phyloP scores from a whole-genome alignment of 2,797 vertebrate species.

The Anolis apletophallus region DNA sequence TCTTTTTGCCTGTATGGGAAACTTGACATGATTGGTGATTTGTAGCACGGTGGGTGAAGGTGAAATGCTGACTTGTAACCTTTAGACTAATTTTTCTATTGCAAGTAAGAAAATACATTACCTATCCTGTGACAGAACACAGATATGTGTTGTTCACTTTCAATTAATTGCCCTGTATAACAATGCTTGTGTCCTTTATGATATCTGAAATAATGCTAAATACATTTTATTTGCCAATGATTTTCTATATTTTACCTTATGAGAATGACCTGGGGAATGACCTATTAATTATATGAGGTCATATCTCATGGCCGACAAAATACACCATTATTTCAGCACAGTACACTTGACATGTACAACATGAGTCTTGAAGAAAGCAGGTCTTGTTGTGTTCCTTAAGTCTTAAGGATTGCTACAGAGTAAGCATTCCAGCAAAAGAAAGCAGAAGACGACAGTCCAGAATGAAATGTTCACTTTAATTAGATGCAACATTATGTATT shows the following conservation, averaged over 20 bases:
- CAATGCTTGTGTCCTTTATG: neutral
- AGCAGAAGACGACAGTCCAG: neutral
- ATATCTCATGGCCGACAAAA: neutral
- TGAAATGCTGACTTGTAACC: neutral
- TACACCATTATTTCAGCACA: neutral
- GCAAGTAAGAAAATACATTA: neutral
- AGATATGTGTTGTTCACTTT: neutral
- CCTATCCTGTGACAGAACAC: neutral
- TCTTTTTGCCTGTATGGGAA: neutral
- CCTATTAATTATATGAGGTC: neutral
- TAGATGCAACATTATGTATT: conserved; percentile 20
- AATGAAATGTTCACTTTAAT: conserved; percentile 22
- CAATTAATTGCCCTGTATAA: conserved; percentile 2
- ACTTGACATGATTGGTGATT: neutral
- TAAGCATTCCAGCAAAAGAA: conserved; percentile 13
- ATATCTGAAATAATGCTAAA: neutral
- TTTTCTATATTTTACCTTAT: neutral
- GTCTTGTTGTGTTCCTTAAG: neutral
- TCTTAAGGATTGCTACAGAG: neutral
- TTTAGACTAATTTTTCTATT: neutral
- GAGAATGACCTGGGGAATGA: neutral
- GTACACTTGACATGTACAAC: conserved; percentile 2
- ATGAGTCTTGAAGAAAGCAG: neutral
- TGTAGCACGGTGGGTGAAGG: neutral
- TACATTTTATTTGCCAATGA: neutral